A percentile compares a stretch with the other conserved stretches of the same genome.
phyloP scores from a whole-genome alignment of 2,797 vertebrate genomes.

The Pseudotriccus pelzelni region DNA sequence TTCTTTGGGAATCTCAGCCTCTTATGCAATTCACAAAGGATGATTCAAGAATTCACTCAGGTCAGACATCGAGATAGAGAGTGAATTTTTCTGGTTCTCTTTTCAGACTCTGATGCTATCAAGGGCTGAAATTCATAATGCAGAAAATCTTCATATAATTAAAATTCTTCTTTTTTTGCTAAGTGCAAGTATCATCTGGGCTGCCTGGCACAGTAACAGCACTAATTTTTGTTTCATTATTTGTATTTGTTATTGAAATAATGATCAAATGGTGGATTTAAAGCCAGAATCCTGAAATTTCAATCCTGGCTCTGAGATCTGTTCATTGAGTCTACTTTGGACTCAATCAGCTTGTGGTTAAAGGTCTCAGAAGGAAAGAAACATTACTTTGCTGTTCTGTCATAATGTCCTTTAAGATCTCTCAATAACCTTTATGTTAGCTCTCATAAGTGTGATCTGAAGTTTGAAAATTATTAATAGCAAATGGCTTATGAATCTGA shows the following conservation, averaged over 20 bases:
- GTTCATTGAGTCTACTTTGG: background rate
- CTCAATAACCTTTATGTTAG: background rate
- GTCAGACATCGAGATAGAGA: background rate
- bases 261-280: background rate
- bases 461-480: background rate
- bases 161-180: background rate
- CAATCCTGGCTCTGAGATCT: background rate
- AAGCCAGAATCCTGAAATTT: background rate
- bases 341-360: background rate
- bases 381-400: background rate
- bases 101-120: background rate
- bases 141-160: background rate
- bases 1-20: background rate
- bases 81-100: background rate
- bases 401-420: background rate
- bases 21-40: background rate
- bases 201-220: background rate
- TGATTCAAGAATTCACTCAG: background rate
- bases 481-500: background rate
- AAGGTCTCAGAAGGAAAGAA: background rate
- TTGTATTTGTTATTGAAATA: background rate
- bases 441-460: background rate
- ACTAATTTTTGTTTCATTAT: background rate
- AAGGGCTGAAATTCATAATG: background rate
- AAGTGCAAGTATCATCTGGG: background rate